These are phyloP conservation scores for Charadrius vociferus DNA, from an alignment of 2,113 vertebrate species.

Conservation along the genomic window DNA sequence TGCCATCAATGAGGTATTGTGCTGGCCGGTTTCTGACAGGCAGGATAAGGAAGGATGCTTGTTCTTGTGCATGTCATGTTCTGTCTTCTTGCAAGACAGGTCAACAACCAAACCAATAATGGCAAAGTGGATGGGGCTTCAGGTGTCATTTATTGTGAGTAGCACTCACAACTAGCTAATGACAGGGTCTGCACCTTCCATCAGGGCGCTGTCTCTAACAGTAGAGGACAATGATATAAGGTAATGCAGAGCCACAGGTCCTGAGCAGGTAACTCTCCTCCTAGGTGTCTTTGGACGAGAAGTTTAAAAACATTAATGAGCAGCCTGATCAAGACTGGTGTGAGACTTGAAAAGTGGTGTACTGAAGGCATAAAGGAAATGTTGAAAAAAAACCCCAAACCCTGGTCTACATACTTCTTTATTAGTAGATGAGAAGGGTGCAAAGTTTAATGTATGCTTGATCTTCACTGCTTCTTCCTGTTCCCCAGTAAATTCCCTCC, in stretches of 20 bases:
- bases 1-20: slow-evolving; percentile 92
- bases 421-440: background rate
- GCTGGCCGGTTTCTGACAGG: no score
- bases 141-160: background rate
- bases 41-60: background rate
- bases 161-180: background rate
- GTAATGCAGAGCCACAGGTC: background rate
- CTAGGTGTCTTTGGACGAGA: background rate
- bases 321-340: background rate
- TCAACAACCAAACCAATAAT: background rate
- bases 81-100: accelerated
- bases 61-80: background rate
- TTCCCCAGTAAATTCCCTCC: background rate
- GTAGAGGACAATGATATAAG: no score
- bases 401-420: background rate
- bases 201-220: background rate
- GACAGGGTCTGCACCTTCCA: background rate
- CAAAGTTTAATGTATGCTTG: background rate
- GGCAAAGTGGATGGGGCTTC: background rate
- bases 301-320: background rate
- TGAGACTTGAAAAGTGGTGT: background rate
- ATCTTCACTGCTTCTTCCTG: background rate
- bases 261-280: background rate
- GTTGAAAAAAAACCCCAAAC: background rate
- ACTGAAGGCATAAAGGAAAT: background rate